Percentiles rank a stretch among this genome's conserved stretches.
Evolutionary conservation across 2,888 invertebrate genomes (phyloP).

Genomic region (Metalampra italica): DNA sequence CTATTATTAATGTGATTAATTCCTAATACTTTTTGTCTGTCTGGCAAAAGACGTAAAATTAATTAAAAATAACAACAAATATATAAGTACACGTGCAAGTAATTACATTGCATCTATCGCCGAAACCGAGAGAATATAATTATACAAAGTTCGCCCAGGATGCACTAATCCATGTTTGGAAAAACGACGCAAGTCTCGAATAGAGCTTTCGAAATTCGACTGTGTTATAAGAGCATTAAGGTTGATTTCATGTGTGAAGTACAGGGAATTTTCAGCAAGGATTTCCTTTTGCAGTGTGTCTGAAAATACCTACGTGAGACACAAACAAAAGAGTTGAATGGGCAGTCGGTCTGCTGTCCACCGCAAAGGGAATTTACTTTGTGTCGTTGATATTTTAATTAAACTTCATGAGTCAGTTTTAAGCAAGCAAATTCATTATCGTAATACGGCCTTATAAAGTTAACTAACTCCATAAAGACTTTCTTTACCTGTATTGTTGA

Average conservation of each 20-base stretch:
- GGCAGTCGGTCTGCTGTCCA: conserved; percentile 51
- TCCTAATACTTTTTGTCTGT: background rate
- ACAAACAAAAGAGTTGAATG: conserved; percentile 53
- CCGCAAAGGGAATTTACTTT: conserved; percentile 53
- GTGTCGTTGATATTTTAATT: conserved; percentile 61
- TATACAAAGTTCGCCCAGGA: conserved; percentile 59
- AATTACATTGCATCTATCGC: conserved; percentile 43
- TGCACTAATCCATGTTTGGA: conserved; percentile 23
- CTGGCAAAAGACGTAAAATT: conserved; percentile 4
- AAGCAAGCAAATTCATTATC: too few relatives aligned
- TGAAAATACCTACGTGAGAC: conserved; percentile 47
- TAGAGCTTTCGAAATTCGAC: background rate
- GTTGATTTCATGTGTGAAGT: conserved; percentile 8
- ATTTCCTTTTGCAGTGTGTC: conserved; percentile 53
- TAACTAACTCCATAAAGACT: too few relatives aligned
- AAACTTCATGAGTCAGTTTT: conserved; percentile 28
- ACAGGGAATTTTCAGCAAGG: conserved; percentile 42
- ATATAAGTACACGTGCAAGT: conserved; percentile 35
- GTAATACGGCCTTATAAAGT: too few relatives aligned
- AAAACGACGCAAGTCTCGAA: background rate
- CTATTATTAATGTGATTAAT: too few relatives aligned
- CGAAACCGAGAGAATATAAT: conserved; percentile 49
- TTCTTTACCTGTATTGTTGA: too few relatives aligned
- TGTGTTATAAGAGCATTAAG: background rate
- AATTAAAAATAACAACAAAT: conserved; percentile 3